Base-by-base conservation (phyloP, 2,113 vertebrate species). In the Leptosomus discolor region DNA sequence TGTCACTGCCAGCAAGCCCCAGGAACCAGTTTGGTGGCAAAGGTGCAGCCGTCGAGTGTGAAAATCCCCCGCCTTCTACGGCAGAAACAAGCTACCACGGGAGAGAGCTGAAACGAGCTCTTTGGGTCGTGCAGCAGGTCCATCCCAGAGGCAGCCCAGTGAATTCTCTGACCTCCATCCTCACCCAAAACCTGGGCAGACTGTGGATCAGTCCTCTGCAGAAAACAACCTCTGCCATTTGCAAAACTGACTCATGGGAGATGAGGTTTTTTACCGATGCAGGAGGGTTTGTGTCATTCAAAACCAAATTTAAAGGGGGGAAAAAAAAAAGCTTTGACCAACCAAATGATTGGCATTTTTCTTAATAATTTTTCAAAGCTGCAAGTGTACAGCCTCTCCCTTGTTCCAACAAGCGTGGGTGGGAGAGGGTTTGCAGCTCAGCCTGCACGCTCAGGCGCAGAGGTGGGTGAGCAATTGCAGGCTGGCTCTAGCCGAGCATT, bases 331-430 rank as follows among this genome's bases (percentile, higher is more conserved):
- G 18, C n/a, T 73, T 75, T 65, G 58, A 26, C 79, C 75, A 11
- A 51, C 78, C 12, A n/a, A n/a, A n/a, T n/a, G 0, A 18, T 57
- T 48, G 88, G 58, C n/a, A 3, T 64, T 94, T 89, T 32, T 75
- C 9, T 32, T 18, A 8, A 36, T 2, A 48, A 16, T 32, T 78
- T 96, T 71, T 68, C 85, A 13, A 29, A 45, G 81, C 73, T 91
- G 58, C 67, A 46, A 68, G 24, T 9, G 6, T 29, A 92, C 92
- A 95, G 73, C 88, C 60, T 75, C 58, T 81, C 68, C 83, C 79
- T 97, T 96, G 95, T 97, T 83, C 93, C 70, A 24, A 20, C 45
- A 51, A 1, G 20, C 15, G 23, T 65, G 95, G 96, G 78, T 95
- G 97, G 93, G 84, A 92, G 76, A 65, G 54, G 85, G 68, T 79